phyloP scores from a whole-genome alignment of 1,140 invertebrate genomes.

The Mizuhopecten yessoensis region DNA sequence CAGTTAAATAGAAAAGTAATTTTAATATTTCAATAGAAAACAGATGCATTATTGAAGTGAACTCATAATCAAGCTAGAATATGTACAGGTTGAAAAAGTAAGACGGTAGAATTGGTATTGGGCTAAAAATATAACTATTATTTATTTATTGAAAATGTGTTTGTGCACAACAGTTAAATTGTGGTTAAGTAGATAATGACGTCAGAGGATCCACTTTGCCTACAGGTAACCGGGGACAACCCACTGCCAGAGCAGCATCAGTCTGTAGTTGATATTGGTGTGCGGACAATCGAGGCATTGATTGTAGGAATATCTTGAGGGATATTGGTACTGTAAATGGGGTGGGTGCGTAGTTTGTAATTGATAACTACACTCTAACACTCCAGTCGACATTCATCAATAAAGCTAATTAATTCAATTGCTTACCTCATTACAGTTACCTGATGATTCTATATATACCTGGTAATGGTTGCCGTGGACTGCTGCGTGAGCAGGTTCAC shows the following conservation, averaged over 20 bases:
- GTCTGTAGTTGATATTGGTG: background rate
- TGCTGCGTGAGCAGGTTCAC: too few relatives aligned
- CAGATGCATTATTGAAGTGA: too few relatives aligned
- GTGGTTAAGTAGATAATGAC: constrained; percentile 24
- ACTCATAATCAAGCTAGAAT: too few relatives aligned
- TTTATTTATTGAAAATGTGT: constrained; percentile 39
- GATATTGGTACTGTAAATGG: background rate
- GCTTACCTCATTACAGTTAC: background rate
- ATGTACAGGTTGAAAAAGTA: too few relatives aligned
- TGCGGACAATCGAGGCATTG: constrained; percentile 11
- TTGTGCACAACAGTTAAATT: constrained; percentile 7
- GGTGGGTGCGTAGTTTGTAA: constrained; percentile 30
- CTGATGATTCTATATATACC: constrained; percentile 17
- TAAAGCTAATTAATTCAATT: constrained; percentile 36
- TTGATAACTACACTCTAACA: background rate
- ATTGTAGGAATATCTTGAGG: background rate
- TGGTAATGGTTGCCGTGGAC: background rate
- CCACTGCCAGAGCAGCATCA: background rate
- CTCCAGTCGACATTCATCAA: background rate
- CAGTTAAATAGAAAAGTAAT: too few relatives aligned
- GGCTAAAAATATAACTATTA: constrained; percentile 40
- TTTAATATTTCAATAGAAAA: too few relatives aligned
- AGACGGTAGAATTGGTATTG: background rate
- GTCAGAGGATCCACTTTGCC: background rate
- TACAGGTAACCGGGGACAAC: constrained; percentile 3